phyloP scores from a whole-genome alignment of 2,888 invertebrate genomes.

The Agrochola macilenta region DNA sequence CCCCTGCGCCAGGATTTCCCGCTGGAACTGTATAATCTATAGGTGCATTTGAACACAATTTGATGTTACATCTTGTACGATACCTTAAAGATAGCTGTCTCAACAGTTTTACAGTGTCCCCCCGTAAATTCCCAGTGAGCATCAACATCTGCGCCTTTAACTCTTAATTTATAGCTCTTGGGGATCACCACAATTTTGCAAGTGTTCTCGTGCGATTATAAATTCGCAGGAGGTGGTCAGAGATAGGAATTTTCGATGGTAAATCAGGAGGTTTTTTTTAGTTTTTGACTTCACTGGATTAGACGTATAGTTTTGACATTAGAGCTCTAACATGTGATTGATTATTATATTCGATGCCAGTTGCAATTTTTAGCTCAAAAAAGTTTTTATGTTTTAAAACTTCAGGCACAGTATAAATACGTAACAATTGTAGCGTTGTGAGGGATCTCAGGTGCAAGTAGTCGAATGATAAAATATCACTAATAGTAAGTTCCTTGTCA shows the following conservation, averaged over 20 bases:
- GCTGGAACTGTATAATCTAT: conserved; percentile 51
- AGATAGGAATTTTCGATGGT: background rate
- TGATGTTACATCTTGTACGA: background rate
- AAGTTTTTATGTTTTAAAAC: background rate
- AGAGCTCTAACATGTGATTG: background rate
- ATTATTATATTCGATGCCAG: conserved; percentile 20
- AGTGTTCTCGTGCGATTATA: background rate
- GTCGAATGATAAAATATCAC: no score
- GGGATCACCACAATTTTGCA: background rate
- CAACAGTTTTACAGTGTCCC: background rate
- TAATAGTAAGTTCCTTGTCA: no score
- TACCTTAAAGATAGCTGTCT: background rate
- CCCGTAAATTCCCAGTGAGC: background rate
- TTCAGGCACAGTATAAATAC: background rate
- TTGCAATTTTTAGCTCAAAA: background rate
- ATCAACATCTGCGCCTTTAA: background rate
- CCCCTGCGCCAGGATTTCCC: conserved; percentile 76
- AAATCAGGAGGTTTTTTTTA: conserved; percentile 1
- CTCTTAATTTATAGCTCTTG: background rate
- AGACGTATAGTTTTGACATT: conserved; percentile 19
- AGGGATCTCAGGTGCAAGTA: no score
- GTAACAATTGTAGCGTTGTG: no score
- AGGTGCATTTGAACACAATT: conserved; percentile 5
- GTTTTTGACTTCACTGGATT: background rate
- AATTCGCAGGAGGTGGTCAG: background rate